A percentile compares a stretch with the other conserved stretches of the same genome.
Conservation (phyloP, 64 coral and sea anemone genomes). For the Montipora cactus region DNA sequence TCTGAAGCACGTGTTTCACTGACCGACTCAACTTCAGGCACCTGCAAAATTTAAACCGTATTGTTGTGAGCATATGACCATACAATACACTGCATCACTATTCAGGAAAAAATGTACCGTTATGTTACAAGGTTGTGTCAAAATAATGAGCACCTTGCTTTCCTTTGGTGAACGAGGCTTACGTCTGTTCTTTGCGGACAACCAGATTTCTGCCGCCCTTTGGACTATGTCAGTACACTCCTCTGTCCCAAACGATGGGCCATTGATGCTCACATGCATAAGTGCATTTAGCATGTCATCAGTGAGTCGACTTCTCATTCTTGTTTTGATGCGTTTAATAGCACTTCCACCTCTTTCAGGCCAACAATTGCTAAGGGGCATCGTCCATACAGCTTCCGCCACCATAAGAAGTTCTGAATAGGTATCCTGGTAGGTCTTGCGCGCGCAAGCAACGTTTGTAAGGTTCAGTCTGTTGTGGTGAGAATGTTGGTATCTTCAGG, state of each 20-base stretch:
- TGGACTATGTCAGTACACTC: constrained; percentile 36
- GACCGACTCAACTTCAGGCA: constrained; percentile 48
- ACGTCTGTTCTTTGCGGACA: constrained; percentile 43
- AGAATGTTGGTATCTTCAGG: not conserved
- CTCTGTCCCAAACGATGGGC: not conserved
- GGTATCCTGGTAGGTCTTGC: constrained; percentile 45
- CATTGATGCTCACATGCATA: not conserved
- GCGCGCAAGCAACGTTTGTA: not conserved
- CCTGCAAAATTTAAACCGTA: constrained; percentile 52
- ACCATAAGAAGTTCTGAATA: constrained; percentile 53
- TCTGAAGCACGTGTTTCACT: constrained; percentile 54
- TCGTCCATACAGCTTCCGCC: constrained; percentile 34
- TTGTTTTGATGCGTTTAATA: constrained; percentile 36
- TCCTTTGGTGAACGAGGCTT: constrained; percentile 49
- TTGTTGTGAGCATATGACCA: no score
- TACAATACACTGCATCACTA: no score
- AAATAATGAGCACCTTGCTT: not conserved
- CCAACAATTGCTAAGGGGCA: constrained; percentile 51
- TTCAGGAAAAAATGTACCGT: no score
- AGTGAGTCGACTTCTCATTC: constrained; percentile 31
- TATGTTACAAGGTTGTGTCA: no score
- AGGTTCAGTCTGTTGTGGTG: no score
- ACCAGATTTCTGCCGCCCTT: constrained; percentile 52
- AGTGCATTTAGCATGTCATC: constrained; percentile 39
- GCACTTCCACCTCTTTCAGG: constrained; percentile 47